phyloP scores from a whole-genome alignment of 2,797 vertebrate species.

The Enoplosus armatus region DNA sequence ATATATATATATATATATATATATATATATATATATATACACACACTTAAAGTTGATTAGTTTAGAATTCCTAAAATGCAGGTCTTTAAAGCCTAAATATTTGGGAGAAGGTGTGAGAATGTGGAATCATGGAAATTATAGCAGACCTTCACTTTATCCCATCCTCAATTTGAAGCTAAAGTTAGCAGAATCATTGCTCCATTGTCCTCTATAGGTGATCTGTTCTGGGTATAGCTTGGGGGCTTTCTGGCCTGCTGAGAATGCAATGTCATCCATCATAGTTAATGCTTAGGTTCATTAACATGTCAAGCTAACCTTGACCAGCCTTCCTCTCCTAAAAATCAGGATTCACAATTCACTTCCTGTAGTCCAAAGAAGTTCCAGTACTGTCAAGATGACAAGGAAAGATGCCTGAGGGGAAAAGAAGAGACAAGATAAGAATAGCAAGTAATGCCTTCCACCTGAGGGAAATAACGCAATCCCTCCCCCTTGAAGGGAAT shows the following conservation, averaged over 20 bases:
- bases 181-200: slow-evolving; percentile 27
- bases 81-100: background rate
- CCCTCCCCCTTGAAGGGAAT: slow-evolving; percentile 51
- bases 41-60: too few relatives aligned
- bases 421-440: slow-evolving; percentile 70
- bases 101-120: background rate
- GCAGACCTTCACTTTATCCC: slow-evolving; percentile 27
- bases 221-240: slow-evolving; percentile 53
- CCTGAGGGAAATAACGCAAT: slow-evolving; percentile 66
- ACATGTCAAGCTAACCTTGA: slow-evolving; percentile 84
- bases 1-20: too few relatives aligned
- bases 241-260: slow-evolving; percentile 53
- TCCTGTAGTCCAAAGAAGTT: slow-evolving; percentile 73
- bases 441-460: slow-evolving; percentile 74
- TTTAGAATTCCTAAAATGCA: background rate
- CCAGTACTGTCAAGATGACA: slow-evolving; percentile 82
- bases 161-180: slow-evolving; percentile 28
- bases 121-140: background rate
- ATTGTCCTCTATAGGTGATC: slow-evolving; percentile 57
- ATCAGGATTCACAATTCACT: slow-evolving; percentile 76
- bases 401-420: slow-evolving; percentile 74
- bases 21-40: too few relatives aligned
- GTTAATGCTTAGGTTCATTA: slow-evolving; percentile 75
- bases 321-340: slow-evolving; percentile 62
- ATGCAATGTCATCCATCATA: slow-evolving; percentile 71